Percentiles rank a stretch among this genome's conserved stretches.
Evolutionary conservation across 2,888 invertebrate genomes (phyloP).

Genomic region (Glyphotaelius pellucidus): DNA sequence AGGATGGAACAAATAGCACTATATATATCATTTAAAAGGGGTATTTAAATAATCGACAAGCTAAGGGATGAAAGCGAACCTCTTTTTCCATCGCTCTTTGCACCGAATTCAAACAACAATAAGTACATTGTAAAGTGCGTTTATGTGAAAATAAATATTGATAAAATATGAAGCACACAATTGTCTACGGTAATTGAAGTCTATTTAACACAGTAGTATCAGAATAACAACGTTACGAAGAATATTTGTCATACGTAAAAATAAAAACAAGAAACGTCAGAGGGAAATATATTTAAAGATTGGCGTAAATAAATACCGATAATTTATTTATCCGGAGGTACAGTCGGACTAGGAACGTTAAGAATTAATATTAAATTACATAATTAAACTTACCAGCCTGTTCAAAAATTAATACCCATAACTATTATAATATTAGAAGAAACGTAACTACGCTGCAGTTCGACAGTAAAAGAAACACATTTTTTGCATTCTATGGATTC

Average conservation of each 20-base stretch:
- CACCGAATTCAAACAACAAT: neutral
- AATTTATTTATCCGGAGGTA: conserved; percentile 12
- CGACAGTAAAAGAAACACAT: neutral
- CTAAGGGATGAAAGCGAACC: neutral
- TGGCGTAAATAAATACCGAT: conserved; percentile 20
- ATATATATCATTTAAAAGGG: neutral
- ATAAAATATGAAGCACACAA: neutral
- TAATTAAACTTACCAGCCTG: conserved; percentile 41
- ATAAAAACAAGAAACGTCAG: conserved; percentile 63
- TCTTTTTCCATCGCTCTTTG: neutral
- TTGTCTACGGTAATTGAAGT: neutral
- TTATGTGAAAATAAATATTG: neutral
- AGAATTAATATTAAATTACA: conserved; percentile 40
- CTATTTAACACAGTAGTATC: neutral
- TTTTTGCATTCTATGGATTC: neutral
- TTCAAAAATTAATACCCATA: conserved; percentile 8
- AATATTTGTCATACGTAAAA: conserved; percentile 18
- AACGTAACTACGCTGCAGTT: conserved; percentile 30
- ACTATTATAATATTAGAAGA: neutral
- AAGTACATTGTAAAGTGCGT: neutral
- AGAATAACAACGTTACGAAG: neutral
- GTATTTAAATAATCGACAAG: neutral
- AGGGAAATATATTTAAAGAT: conserved; percentile 67
- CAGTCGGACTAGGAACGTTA: neutral
- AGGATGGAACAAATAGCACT: neutral